A percentile compares a stretch with the other conserved stretches of the same genome.
Conservation (phyloP, 2,113 vertebrate genomes). For the Colossoma macropomum region DNA sequence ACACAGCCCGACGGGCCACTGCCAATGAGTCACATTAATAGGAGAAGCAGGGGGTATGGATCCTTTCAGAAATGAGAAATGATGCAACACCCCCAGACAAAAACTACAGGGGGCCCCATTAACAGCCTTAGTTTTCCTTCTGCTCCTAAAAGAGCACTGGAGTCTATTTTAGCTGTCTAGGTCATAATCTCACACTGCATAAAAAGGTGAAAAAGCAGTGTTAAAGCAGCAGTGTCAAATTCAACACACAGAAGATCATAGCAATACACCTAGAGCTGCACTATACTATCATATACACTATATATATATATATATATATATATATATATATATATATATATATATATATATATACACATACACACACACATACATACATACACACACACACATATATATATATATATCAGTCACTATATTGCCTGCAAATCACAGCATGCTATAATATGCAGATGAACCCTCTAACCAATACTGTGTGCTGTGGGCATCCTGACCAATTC, state of each 20-base stretch:
- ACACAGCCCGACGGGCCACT: neutral
- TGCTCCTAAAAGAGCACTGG: neutral
- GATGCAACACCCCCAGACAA: neutral
- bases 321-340: no score
- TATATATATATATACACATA: no score
- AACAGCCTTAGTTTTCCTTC: neutral
- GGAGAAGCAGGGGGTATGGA: slow-evolving; percentile 13
- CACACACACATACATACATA: no score
- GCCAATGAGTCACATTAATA: slow-evolving; percentile 4
- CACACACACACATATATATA: no score
- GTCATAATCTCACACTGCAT: neutral
- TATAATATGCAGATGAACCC: no score
- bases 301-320: no score
- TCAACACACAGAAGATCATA: neutral
- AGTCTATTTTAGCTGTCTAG: neutral
- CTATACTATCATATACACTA: no score
- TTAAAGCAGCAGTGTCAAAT: neutral
- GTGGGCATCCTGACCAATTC: no score
- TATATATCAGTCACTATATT: no score
- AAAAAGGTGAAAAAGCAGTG: neutral
- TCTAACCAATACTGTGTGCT: no score
- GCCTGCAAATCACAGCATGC: neutral
- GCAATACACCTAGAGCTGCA: no score
- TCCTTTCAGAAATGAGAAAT: slow-evolving; percentile 23
- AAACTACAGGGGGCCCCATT: neutral